Conservation (phyloP, 2,888 invertebrate genomes). For the Tenthredo mesomela region DNA sequence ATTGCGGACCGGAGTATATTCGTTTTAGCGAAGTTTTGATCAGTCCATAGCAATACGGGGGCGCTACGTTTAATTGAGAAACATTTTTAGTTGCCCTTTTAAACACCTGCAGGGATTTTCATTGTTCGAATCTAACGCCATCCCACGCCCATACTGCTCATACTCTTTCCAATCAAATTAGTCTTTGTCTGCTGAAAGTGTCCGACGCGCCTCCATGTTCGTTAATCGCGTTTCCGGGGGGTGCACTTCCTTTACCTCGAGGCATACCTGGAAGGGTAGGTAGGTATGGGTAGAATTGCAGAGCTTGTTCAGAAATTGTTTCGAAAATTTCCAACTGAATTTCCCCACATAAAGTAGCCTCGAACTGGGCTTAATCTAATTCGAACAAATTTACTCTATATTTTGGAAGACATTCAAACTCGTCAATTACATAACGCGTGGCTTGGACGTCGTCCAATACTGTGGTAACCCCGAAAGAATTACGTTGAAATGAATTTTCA, state of each 20-base stretch:
- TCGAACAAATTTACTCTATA: background rate
- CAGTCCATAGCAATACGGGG: background rate
- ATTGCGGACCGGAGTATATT: background rate
- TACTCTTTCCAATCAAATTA: background rate
- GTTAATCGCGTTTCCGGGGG: conserved; percentile 19
- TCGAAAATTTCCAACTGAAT: background rate
- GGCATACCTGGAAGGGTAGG: background rate
- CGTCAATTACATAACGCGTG: background rate
- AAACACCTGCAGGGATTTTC: conserved; percentile 5
- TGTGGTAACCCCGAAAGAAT: background rate
- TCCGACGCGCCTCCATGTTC: background rate
- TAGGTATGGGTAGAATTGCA: background rate
- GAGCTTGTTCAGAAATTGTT: background rate
- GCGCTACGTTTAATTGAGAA: background rate
- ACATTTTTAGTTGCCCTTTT: background rate
- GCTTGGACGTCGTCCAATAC: conserved; percentile 3
- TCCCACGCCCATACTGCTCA: background rate
- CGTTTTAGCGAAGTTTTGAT: background rate
- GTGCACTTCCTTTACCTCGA: background rate
- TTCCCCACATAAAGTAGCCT: background rate
- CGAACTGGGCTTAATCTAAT: background rate
- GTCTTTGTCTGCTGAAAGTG: conserved; percentile 21
- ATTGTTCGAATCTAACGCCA: background rate
- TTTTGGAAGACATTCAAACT: background rate
- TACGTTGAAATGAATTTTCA: background rate